These are phyloP conservation scores for Drosophila subquinaria DNA, from an alignment of 2,888 invertebrate genomes.

Conservation along the genomic window DNA sequence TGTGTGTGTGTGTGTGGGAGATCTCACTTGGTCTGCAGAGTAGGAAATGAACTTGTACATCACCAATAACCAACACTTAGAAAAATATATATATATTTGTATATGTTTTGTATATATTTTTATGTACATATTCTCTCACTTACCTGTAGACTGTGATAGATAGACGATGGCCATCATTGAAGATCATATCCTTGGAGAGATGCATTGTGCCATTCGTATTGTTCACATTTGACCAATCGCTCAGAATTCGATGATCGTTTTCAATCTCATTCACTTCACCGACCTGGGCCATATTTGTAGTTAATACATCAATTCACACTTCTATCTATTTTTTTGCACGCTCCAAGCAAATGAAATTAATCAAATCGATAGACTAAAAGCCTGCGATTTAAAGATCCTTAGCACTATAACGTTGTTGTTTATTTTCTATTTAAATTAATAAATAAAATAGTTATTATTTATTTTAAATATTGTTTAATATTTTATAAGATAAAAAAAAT, in stretches of 20 bases:
- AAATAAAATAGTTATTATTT: background rate
- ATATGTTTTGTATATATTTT: background rate
- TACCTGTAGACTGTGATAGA: conserved; percentile 91
- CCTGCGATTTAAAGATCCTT: background rate
- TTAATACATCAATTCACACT: background rate
- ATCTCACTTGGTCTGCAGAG: conserved; percentile 15
- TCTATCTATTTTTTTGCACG: background rate
- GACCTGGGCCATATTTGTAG: conserved; percentile 67
- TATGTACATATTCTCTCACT: conserved; percentile 34
- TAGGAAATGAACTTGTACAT: conserved; percentile 26
- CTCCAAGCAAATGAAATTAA: background rate
- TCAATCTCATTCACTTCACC: conserved; percentile 81
- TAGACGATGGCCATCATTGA: conserved; percentile 93
- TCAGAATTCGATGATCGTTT: conserved; percentile 84
- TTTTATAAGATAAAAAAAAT: background rate
- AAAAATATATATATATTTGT: background rate
- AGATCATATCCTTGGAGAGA: conserved; percentile 90
- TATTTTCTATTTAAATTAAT: background rate
- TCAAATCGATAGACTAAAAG: background rate
- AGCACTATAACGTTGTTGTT: background rate
- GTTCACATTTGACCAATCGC: conserved; percentile 84
- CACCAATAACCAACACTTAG: background rate
- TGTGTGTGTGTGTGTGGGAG: conserved; percentile 9
- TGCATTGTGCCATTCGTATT: conserved; percentile 83
- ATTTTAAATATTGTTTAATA: background rate